Conservation (phyloP, 1,140 invertebrate genomes). For the Drosophila novamexicana region DNA sequence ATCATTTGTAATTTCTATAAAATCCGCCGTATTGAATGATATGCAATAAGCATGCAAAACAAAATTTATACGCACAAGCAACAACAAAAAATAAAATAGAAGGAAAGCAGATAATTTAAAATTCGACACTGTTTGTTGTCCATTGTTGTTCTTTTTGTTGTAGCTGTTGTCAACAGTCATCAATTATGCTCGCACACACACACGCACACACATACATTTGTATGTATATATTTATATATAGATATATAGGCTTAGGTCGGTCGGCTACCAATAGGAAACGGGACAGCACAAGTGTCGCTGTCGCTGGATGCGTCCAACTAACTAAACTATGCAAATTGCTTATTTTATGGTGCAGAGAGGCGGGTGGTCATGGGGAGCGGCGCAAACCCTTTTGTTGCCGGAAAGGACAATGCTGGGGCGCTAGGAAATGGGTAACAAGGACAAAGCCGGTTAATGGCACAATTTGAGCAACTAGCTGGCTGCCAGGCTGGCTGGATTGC, state of each 20-base stretch:
- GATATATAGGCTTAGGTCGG: slow-evolving; percentile 17
- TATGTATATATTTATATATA: neutral
- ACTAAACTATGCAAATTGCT: slow-evolving; percentile 83
- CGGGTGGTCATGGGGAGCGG: neutral
- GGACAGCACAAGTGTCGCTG: slow-evolving; percentile 61
- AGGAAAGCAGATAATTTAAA: slow-evolving; percentile 58
- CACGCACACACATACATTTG: neutral
- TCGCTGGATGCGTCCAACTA: slow-evolving; percentile 75
- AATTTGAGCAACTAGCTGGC: slow-evolving; percentile 76
- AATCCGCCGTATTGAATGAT: slow-evolving; percentile 28
- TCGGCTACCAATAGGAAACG: slow-evolving; percentile 17
- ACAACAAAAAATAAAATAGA: slow-evolving; percentile 21
- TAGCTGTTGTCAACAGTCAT: slow-evolving; percentile 67
- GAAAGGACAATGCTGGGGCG: slow-evolving; percentile 26
- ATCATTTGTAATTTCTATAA: slow-evolving; percentile 15
- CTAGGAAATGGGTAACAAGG: slow-evolving; percentile 46
- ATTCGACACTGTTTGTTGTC: slow-evolving; percentile 44
- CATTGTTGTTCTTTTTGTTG: slow-evolving; percentile 51
- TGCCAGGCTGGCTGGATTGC: slow-evolving; percentile 45
- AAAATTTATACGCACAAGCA: slow-evolving; percentile 6
- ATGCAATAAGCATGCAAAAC: slow-evolving; percentile 43
- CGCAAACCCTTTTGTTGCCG: slow-evolving; percentile 46
- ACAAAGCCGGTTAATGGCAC: slow-evolving; percentile 74
- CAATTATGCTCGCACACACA: slow-evolving; percentile 65
- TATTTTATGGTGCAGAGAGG: slow-evolving; percentile 67